Evolutionary conservation across 2,797 vertebrate genomes (phyloP).

Genomic region (Galago senegalensis): DNA sequence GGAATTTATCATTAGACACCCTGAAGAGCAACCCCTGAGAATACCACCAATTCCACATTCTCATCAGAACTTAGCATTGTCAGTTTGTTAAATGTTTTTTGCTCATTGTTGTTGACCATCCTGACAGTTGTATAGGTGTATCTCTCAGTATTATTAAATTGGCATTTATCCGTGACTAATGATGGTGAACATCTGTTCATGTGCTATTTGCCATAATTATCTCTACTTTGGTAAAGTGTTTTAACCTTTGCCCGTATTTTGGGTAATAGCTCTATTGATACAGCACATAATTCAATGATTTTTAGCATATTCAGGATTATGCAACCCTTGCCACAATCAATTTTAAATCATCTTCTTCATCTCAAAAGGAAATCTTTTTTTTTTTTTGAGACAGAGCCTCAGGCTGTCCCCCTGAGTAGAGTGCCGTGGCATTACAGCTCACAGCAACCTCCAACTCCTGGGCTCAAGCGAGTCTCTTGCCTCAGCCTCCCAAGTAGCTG

Average conservation of each 20-base stretch:
- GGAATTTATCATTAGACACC: neutral
- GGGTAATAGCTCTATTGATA: neutral
- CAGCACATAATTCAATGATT: neutral
- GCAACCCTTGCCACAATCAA: neutral
- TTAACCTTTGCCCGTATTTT: neutral
- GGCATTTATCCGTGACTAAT: neutral
- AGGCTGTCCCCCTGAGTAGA: too few relatives aligned
- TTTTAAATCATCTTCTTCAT: neutral
- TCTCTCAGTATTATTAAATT: neutral
- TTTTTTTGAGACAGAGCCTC: too few relatives aligned
- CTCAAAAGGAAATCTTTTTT: neutral
- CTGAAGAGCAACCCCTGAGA: neutral
- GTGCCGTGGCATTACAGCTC: too few relatives aligned
- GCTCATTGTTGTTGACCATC: neutral
- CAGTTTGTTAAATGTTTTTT: neutral
- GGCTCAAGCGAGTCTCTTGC: too few relatives aligned
- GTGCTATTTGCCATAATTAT: neutral
- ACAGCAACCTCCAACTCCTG: too few relatives aligned
- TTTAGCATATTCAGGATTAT: neutral
- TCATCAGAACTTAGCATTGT: neutral
- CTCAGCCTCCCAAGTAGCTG: too few relatives aligned
- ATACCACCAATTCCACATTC: neutral
- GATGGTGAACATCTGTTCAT: neutral
- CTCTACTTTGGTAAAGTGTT: neutral
- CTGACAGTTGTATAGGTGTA: neutral